phyloP scores from a whole-genome alignment of 2,888 invertebrate species.

The Eupithecia tripunctaria region DNA sequence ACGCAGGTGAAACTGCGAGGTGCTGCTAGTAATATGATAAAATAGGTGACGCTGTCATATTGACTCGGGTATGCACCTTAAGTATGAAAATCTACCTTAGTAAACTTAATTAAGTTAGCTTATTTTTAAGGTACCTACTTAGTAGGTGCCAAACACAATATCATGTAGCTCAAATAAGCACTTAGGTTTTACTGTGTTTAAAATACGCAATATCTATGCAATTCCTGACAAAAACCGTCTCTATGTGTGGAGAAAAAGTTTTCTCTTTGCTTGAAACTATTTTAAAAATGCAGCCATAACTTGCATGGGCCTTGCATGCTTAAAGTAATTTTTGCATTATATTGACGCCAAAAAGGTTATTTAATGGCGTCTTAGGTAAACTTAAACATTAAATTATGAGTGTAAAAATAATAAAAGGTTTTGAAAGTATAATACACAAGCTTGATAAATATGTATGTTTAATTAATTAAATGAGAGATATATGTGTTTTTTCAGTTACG shows the following conservation, averaged over 20 bases:
- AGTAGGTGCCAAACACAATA: background rate
- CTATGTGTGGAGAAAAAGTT: background rate
- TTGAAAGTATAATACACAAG: background rate
- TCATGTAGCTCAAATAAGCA: background rate
- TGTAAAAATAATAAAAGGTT: background rate
- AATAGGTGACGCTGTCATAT: no score
- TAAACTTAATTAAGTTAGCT: background rate
- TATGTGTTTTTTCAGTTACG: background rate
- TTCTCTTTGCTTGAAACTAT: conserved; percentile 1
- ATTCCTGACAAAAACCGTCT: background rate
- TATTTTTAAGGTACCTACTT: background rate
- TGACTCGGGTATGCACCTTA: no score
- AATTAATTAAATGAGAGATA: background rate
- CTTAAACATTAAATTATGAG: conserved; percentile 2
- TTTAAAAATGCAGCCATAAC: conserved; percentile 13
- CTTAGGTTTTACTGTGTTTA: background rate
- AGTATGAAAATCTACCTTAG: background rate
- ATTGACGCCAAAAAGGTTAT: conserved; percentile 29
- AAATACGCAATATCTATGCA: background rate
- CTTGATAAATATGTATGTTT: background rate
- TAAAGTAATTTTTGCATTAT: conserved; percentile 40
- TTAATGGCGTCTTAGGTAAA: conserved; percentile 30
- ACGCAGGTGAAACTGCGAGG: no score
- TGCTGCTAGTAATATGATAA: no score
- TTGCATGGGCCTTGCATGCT: conserved; percentile 40